A percentile compares a stretch with the other conserved stretches of the same genome.
Evolutionary conservation across 2,113 vertebrate genomes (phyloP).

Genomic region (Apus apus): DNA sequence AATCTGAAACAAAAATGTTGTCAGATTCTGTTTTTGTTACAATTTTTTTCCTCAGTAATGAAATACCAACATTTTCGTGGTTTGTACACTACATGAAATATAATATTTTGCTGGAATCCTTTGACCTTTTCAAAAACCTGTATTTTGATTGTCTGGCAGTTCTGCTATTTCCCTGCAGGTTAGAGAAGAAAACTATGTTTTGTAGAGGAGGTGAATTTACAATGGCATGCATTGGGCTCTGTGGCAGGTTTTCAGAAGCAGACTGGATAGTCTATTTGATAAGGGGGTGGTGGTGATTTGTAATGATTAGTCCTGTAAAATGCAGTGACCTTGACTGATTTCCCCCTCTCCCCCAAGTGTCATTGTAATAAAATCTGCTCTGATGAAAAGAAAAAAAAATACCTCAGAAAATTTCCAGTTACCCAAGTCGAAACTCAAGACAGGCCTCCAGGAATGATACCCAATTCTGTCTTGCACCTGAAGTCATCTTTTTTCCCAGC

Average conservation of each 20-base stretch:
- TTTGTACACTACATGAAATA: slow-evolving; percentile 60
- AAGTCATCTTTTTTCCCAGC: neutral
- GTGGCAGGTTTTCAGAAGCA: slow-evolving; percentile 20
- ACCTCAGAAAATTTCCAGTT: slow-evolving; percentile 10
- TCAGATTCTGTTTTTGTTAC: slow-evolving; percentile 45
- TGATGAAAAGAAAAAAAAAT: slow-evolving; percentile 17
- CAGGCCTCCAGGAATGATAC: slow-evolving; percentile 1
- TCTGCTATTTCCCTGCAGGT: slow-evolving; percentile 60
- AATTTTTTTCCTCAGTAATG: slow-evolving; percentile 8
- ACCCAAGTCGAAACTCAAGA: slow-evolving; percentile 3
- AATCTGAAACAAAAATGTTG: neutral
- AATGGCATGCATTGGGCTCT: neutral
- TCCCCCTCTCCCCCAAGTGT: neutral
- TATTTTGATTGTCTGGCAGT: slow-evolving; percentile 64
- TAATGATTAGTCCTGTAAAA: slow-evolving; percentile 39
- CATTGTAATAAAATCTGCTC: slow-evolving; percentile 15
- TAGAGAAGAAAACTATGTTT: slow-evolving; percentile 36
- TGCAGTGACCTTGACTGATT: neutral
- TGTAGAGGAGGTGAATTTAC: slow-evolving; percentile 36
- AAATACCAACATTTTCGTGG: slow-evolving; percentile 64
- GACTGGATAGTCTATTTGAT: neutral
- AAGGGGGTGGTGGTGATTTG: slow-evolving; percentile 27
- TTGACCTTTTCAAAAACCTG: slow-evolving; percentile 71
- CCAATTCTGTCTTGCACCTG: slow-evolving; percentile 19
- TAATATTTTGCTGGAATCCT: slow-evolving; percentile 58